These are phyloP conservation scores for Limnephilus rhombicus DNA, from an alignment of 2,888 invertebrate genomes.

Conservation along the genomic window DNA sequence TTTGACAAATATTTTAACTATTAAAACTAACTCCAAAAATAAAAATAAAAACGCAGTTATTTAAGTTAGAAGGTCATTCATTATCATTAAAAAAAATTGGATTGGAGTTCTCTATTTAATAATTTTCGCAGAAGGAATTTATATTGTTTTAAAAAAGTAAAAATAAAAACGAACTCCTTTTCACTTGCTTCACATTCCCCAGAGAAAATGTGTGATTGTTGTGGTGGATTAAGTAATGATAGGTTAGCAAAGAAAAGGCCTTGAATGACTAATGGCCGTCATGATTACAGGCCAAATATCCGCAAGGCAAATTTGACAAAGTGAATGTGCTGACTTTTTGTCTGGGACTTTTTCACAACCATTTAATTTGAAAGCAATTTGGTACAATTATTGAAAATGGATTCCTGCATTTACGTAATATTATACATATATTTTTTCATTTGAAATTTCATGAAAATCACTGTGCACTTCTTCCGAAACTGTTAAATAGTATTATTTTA, in stretches of 20 bases:
- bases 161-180: not conserved
- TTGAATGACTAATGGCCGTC: conserved; percentile 29
- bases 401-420: not conserved
- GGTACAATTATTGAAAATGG: conserved; percentile 11
- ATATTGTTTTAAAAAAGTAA: not conserved
- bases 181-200: not conserved
- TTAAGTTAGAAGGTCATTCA: too few species aligned
- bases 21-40: too few species aligned
- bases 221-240: conserved; percentile 17
- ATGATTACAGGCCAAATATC: conserved; percentile 44
- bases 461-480: not conserved
- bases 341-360: conserved; percentile 36
- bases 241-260: conserved; percentile 25
- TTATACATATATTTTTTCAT: not conserved
- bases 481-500: not conserved
- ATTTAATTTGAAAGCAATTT: conserved; percentile 13
- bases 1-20: too few species aligned
- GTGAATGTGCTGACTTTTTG: conserved; percentile 36
- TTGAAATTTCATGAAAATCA: not conserved
- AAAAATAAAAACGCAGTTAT: too few species aligned
- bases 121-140: not conserved
- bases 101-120: too few species aligned
- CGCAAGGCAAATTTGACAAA: conserved; percentile 46
- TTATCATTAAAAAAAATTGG: too few species aligned
- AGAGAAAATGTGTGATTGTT: conserved; percentile 7